These are phyloP conservation scores for Plestiodon gilberti DNA, from an alignment of 2,113 vertebrate species.

Conservation along the genomic window DNA sequence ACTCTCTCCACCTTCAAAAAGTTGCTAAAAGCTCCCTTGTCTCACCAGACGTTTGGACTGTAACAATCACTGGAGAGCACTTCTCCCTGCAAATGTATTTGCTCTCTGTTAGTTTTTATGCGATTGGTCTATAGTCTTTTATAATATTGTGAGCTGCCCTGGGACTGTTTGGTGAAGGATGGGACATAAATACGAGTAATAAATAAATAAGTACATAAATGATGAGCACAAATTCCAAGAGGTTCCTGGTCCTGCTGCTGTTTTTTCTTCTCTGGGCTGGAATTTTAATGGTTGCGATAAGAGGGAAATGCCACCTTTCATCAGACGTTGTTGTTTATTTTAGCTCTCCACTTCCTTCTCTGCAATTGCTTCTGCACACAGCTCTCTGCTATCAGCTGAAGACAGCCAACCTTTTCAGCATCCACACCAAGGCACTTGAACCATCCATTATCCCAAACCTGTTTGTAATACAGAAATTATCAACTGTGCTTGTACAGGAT, in stretches of 20 bases:
- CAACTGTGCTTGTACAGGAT: constrained; percentile 40
- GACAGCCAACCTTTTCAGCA: constrained; percentile 65
- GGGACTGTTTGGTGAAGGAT: background rate
- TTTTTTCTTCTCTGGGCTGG: constrained; percentile 43
- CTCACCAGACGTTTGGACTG: no score
- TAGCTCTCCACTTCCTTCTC: constrained; percentile 58
- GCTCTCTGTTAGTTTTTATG: background rate
- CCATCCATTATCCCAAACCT: background rate
- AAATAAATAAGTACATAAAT: constrained; percentile 44
- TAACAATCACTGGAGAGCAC: no score
- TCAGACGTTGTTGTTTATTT: constrained; percentile 64
- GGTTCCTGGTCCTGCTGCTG: constrained; percentile 7
- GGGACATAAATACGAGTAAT: no score
- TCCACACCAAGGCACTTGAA: constrained; percentile 57
- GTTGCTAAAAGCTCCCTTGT: no score
- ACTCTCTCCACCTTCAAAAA: no score
- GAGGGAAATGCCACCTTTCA: constrained; percentile 44
- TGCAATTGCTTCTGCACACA: constrained; percentile 27
- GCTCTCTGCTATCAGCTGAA: constrained; percentile 44
- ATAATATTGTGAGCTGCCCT: background rate
- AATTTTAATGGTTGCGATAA: constrained; percentile 70
- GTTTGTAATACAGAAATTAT: constrained; percentile 52
- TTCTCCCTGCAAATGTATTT: background rate
- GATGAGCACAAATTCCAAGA: constrained; percentile 32
- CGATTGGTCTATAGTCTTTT: background rate